phyloP scores from a whole-genome alignment of 2,888 invertebrate genomes.

The Chloroclystis v-ata region DNA sequence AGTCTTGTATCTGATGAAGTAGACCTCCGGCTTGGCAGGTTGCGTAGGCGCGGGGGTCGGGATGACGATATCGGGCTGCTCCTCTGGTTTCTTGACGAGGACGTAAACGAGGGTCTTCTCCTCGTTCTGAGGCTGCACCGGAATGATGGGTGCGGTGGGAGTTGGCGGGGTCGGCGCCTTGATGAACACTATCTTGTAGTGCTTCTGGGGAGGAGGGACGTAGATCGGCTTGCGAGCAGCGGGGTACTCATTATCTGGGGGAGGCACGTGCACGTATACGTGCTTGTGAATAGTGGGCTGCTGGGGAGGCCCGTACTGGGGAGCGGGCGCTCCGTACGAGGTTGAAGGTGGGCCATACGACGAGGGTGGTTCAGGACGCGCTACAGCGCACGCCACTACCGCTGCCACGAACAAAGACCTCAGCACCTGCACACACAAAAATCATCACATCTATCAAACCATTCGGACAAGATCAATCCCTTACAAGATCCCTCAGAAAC shows the following conservation, averaged over 20 bases:
- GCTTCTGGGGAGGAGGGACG: constrained; percentile 83
- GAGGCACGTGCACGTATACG: constrained; percentile 93
- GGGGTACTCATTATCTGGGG: constrained; percentile 88
- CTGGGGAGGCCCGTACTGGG: constrained; percentile 84
- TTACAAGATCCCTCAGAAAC: not conserved
- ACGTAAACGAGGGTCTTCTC: constrained; percentile 94
- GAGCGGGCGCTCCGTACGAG: constrained; percentile 72
- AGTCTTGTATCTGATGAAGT: constrained; percentile 93
- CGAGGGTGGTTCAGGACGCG: constrained; percentile 77
- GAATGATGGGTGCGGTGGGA: constrained; percentile 80
- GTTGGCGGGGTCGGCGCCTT: constrained; percentile 83
- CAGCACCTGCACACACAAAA: constrained; percentile 66
- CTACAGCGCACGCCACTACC: constrained; percentile 63
- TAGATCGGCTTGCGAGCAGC: constrained; percentile 78
- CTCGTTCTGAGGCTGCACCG: constrained; percentile 88
- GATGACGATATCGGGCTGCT: constrained; percentile 86
- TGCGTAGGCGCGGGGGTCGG: constrained; percentile 90
- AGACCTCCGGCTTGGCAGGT: constrained; percentile 92
- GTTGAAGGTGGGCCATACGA: constrained; percentile 79
- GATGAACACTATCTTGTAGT: constrained; percentile 91
- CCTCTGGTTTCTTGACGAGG: constrained; percentile 92
- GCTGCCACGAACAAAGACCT: constrained; percentile 64
- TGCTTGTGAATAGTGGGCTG: constrained; percentile 91
- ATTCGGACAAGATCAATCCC: no score
- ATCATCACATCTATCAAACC: constrained; percentile 17